phyloP scores from a whole-genome alignment of 2,113 vertebrate genomes.

The Poeciliopsis retropinna region DNA sequence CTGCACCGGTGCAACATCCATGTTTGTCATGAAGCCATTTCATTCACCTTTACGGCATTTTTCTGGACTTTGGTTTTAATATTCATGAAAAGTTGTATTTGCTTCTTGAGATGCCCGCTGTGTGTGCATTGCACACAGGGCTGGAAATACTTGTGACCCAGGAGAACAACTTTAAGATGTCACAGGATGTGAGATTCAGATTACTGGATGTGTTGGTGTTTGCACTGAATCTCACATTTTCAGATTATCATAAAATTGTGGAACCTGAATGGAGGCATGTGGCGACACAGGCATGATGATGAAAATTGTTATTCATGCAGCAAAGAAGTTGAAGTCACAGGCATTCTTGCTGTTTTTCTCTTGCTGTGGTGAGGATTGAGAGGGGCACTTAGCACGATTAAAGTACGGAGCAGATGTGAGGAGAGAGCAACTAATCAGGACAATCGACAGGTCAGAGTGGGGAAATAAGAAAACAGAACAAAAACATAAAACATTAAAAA shows the following conservation, averaged over 20 bases:
- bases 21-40: neutral
- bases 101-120: neutral
- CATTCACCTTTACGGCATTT: neutral
- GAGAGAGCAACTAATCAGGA: no score
- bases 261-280: neutral
- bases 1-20: neutral
- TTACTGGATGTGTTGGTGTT: neutral
- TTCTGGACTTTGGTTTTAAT: slow-evolving; percentile 3
- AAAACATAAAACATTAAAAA: no score
- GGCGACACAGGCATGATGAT: neutral
- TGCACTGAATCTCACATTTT: neutral
- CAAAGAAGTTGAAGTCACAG: neutral
- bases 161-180: no score
- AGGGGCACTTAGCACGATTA: neutral
- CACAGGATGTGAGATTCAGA: neutral
- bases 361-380: neutral
- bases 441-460: no score
- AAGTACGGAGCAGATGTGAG: neutral
- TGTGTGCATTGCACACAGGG: neutral
- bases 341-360: neutral
- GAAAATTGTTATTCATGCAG: neutral
- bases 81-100: neutral
- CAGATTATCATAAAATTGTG: neutral
- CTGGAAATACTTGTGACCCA: neutral
- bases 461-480: no score